Evolutionary conservation across 2,888 invertebrate species (phyloP).

Genomic region (Habroteleia sp.): DNA sequence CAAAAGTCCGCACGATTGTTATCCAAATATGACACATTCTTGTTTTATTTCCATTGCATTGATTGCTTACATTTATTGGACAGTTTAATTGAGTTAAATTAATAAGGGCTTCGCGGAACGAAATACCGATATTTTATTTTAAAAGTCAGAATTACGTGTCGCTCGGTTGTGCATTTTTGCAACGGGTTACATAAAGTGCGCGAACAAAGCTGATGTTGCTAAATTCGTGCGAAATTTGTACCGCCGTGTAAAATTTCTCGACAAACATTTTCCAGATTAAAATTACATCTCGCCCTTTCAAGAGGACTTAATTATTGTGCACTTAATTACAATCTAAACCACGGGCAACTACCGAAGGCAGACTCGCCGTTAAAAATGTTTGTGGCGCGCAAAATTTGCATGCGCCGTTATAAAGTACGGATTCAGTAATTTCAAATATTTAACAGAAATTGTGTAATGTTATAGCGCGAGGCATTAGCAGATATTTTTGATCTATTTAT

Average conservation of each 20-base stretch:
- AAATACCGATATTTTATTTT: not conserved
- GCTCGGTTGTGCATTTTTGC: too few relatives aligned
- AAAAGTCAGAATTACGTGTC: too few relatives aligned
- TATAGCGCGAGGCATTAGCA: too few relatives aligned
- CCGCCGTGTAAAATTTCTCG: conserved; percentile 13
- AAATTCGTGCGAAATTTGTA: conserved; percentile 19
- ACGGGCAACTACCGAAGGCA: conserved; percentile 5
- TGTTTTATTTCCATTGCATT: not conserved
- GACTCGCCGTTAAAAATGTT: too few relatives aligned
- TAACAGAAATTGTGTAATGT: too few relatives aligned
- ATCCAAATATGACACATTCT: not conserved
- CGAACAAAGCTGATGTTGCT: not conserved
- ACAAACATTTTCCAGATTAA: conserved; percentile 30
- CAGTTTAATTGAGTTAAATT: too few relatives aligned
- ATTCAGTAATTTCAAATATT: too few relatives aligned
- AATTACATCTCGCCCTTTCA: conserved; percentile 32
- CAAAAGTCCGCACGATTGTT: not conserved
- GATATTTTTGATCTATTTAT: too few relatives aligned
- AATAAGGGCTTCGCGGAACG: too few relatives aligned
- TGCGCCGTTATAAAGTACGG: too few relatives aligned
- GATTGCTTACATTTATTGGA: too few relatives aligned
- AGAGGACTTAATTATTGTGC: conserved; percentile 29
- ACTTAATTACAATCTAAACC: conserved; percentile 34
- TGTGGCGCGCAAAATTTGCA: too few relatives aligned
- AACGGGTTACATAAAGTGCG: not conserved